phyloP scores from a whole-genome alignment of 2,888 invertebrate species.

The Scelioninae gen. 1 region DNA sequence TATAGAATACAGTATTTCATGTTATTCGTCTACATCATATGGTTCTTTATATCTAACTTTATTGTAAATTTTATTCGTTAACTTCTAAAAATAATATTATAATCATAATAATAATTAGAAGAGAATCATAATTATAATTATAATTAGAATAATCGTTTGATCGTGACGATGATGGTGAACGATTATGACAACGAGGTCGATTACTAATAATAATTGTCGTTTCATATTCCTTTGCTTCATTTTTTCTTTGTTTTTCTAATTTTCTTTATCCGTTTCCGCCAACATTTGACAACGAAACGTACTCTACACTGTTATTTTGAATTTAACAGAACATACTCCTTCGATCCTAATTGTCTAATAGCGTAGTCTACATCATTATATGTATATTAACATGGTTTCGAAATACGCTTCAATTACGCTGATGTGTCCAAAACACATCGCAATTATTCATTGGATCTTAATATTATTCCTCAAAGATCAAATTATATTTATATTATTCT shows the following conservation, averaged over 20 bases:
- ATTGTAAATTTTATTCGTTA: conserved; percentile 78
- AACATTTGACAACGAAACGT: conserved; percentile 62
- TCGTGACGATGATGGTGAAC: conserved; percentile 56
- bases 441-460: conserved; percentile 35
- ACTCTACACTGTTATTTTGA: conserved; percentile 71
- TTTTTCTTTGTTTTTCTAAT: not conserved
- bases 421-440: conserved; percentile 49
- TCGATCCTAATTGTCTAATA: conserved; percentile 60
- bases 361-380: conserved; percentile 65
- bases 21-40: conserved; percentile 78
- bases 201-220: conserved; percentile 50
- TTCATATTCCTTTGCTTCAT: conserved; percentile 2
- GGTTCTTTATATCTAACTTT: conserved; percentile 77
- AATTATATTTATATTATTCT: conserved; percentile 68
- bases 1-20: conserved; percentile 79
- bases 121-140: conserved; percentile 53
- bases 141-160: conserved; percentile 49
- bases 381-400: conserved; percentile 66
- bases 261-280: not conserved
- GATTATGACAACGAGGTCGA: conserved; percentile 66
- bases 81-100: conserved; percentile 79
- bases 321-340: conserved; percentile 72
- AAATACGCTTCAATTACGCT: conserved; percentile 58
- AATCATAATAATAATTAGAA: conserved; percentile 72
- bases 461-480: conserved; percentile 74